Base-by-base conservation (phyloP, 2,797 vertebrate species). In the Graptemys geographica region DNA sequence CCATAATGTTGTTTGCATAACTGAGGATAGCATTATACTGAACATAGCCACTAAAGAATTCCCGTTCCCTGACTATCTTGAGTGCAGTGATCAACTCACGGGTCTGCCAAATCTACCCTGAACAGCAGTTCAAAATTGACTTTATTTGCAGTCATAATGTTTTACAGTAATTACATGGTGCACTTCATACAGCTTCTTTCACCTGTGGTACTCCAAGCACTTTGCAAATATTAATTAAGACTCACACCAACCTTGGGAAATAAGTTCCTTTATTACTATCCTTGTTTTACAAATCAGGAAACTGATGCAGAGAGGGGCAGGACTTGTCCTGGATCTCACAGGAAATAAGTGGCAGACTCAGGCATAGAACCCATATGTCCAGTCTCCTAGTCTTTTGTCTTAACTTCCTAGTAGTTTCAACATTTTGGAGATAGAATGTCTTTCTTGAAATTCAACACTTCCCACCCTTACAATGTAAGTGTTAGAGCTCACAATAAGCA, bases 151-250 rank as follows among this genome's bases (percentile, higher is more conserved):
- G 0, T 19, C 55, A 1, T 1, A 7, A 9, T 1, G 59, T 59
- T 16, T 1, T 0, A 8, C 0, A 49, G 78, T 27, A 15, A 19
- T 0, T 4, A 7, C 59, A 23, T 27, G 0, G 49, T 0, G 76
- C 7, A 25, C 8, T 23, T 10, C 12, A 10, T 6, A 49, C 62
- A 16, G 19, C 4, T 3, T 27, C 80, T 59, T 41, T 59, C 74
- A 1, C 2, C 78, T 37, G 51, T 21, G 33, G 4, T 10, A 9
- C 25, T 27, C 81, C 31, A 3, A 1, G 0, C 7, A 0, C 51
- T 33, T 37, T 15, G 27, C 41, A n/a, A 5, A 21, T 37, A 3
- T 27, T 8, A 44, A 27, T 86, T 49, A 21, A 6, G 27, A 16
- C 6, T 15, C 8, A 57, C 52, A 11, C 1, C 44, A 55, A 41